Evolutionary conservation across 2,113 vertebrate species (phyloP).

Genomic region (Narcine bancroftii): DNA sequence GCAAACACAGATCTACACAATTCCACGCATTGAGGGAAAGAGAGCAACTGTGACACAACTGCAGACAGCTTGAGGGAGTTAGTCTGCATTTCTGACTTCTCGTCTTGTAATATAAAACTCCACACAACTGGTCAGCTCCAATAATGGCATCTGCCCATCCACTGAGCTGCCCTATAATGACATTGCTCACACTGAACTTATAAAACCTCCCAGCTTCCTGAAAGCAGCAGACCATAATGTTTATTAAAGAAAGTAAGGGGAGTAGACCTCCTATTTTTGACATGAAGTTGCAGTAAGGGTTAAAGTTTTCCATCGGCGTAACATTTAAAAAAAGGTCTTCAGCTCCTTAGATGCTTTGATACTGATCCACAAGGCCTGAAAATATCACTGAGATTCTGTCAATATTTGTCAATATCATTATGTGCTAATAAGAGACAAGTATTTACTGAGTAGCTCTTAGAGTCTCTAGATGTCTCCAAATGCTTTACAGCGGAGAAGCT

Average conservation of each 20-base stretch:
- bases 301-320: not conserved
- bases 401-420: not conserved
- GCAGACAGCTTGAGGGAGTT: slow-evolving; percentile 47
- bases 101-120: slow-evolving; percentile 23
- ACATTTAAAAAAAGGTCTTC: not conserved
- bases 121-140: slow-evolving; percentile 14
- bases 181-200: not conserved
- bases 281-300: not conserved
- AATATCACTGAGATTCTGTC: not conserved
- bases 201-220: not conserved
- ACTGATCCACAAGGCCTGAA: not conserved
- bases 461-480: not conserved
- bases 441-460: not conserved
- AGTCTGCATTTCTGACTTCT: slow-evolving; percentile 41
- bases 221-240: slow-evolving; percentile 8
- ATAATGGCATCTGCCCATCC: not conserved
- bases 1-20: not conserved
- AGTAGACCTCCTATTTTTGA: not conserved
- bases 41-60: slow-evolving; percentile 58
- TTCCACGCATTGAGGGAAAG: slow-evolving; percentile 35
- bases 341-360: not conserved
- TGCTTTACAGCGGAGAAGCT: not conserved
- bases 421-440: not conserved
- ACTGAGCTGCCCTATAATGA: slow-evolving; percentile 10
- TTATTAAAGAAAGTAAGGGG: not conserved